Percentiles rank a stretch among this genome's conserved stretches.
Evolutionary conservation across 2,888 invertebrate genomes (phyloP).

Genomic region (Alitta virens): DNA sequence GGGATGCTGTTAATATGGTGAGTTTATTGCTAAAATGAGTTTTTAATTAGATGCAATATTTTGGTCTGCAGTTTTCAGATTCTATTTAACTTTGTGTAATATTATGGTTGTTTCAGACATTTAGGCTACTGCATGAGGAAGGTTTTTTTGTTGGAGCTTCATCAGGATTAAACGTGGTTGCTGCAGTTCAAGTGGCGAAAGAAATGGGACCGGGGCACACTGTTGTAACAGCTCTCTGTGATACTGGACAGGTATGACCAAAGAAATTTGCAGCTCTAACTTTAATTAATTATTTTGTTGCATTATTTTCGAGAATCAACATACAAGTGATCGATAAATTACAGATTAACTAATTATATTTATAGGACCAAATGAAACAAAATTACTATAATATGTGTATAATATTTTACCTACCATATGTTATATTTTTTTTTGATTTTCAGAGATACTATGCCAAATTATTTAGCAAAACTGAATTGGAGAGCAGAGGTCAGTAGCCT

Average conservation of each 20-base stretch:
- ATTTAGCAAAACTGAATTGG: slow-evolving; percentile 44
- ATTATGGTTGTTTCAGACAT: slow-evolving; percentile 39
- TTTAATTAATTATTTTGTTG: not conserved
- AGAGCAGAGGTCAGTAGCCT: slow-evolving; percentile 36
- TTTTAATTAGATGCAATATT: no score
- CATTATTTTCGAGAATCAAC: no score
- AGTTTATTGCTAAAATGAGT: no score
- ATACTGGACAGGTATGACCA: slow-evolving; percentile 48
- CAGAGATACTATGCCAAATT: slow-evolving; percentile 51
- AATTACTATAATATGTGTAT: no score
- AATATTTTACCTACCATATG: no score
- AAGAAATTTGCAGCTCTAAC: not conserved
- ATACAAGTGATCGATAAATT: no score
- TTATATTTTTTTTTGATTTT: no score
- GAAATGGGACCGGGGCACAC: slow-evolving; percentile 54
- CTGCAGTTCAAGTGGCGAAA: slow-evolving; percentile 50
- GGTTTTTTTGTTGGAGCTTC: slow-evolving; percentile 57
- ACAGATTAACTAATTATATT: no score
- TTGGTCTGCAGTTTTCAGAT: no score
- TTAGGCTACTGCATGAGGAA: slow-evolving; percentile 53
- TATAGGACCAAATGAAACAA: no score
- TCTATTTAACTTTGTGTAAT: no score
- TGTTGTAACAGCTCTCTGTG: slow-evolving; percentile 55
- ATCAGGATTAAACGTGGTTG: slow-evolving; percentile 53
- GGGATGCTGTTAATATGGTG: slow-evolving; percentile 52